Evolutionary conservation across 2,888 invertebrate species (phyloP), one percentile per base, ranked within the genome.

Genomic region (Alsophila aescularia): DNA sequence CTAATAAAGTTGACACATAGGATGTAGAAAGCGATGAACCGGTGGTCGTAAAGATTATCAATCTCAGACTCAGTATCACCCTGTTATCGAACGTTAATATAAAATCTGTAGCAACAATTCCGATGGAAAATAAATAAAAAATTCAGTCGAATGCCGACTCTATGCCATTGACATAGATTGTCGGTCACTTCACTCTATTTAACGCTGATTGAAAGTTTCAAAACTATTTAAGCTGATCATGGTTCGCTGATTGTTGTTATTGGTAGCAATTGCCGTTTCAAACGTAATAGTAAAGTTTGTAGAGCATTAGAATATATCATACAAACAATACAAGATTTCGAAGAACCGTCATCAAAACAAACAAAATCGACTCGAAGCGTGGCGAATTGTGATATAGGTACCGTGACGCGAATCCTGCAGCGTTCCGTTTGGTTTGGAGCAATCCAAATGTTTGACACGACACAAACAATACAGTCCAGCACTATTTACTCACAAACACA

Each of bases 401-500:
- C 79, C 77, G 67, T 75, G 63, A 55, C 55, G 66, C 63, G 64
- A 71, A 77, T 72, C 70, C 63, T 62, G 57, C 61, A 58, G 58
- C 52, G 63, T 62, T 52, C 44, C 41, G 14, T 48, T 56, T 65
- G 67, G 14, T 48, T 56, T 65, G 67, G 62, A 73, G 81, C 82
- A 87, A 87, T 87, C 87, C 87, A 81, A n/a, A 79, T 69, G 68
- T 66, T 71, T 71, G 63, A 72, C 72, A 69, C 66, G 65, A 60
- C 72, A 71, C 70, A 64, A 69, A 66, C 68, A 71, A 68, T 70
- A 68, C 73, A 24, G 32, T 35, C 43, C 32, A 77, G 64, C 77
- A 75, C 74, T 85, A 85, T 85, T 87, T 86, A 85, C 85, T 79
- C 83, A 86, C 85, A 86, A 83, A 79, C 77, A 77, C 85, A 83